phyloP scores from a whole-genome alignment of 2,797 vertebrate genomes.

The Sphenopsis melanotis region DNA sequence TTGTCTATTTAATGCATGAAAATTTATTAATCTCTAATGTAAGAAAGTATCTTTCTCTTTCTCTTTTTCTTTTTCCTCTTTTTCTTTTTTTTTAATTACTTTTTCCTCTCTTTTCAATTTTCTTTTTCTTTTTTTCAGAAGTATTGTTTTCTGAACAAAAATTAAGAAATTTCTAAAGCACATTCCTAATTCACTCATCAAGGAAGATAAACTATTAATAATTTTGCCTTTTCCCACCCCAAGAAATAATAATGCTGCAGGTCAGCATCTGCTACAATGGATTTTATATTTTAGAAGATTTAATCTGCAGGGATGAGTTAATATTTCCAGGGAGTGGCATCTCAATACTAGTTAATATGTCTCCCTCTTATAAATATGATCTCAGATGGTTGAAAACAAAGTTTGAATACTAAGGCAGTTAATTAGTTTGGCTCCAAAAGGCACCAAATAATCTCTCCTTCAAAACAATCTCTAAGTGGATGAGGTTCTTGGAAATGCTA shows the following conservation, averaged over 20 bases:
- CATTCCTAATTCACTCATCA: neutral
- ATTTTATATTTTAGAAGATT: slow-evolving; percentile 1
- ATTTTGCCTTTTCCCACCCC: neutral
- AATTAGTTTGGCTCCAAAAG: slow-evolving; percentile 49
- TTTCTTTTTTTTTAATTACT: accelerated
- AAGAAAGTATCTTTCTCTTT: neutral
- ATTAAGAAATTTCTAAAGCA: neutral
- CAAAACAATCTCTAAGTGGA: slow-evolving; percentile 34
- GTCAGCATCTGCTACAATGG: neutral
- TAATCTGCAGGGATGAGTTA: slow-evolving; percentile 21
- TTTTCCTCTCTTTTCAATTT: accelerated
- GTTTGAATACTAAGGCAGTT: slow-evolving; percentile 26
- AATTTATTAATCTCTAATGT: neutral
- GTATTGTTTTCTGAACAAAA: neutral
- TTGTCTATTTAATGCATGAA: neutral
- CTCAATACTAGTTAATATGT: neutral
- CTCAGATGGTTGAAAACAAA: slow-evolving; percentile 33
- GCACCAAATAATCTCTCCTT: slow-evolving; percentile 33
- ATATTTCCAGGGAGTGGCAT: slow-evolving; percentile 21
- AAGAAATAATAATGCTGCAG: neutral
- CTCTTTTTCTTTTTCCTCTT: neutral
- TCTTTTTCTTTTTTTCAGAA: neutral
- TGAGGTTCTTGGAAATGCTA: slow-evolving; percentile 45
- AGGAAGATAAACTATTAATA: neutral
- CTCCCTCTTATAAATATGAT: slow-evolving; percentile 12